These are phyloP conservation scores for Tetrax tetrax DNA, from an alignment of 2,113 vertebrate genomes.

Conservation along the genomic window DNA sequence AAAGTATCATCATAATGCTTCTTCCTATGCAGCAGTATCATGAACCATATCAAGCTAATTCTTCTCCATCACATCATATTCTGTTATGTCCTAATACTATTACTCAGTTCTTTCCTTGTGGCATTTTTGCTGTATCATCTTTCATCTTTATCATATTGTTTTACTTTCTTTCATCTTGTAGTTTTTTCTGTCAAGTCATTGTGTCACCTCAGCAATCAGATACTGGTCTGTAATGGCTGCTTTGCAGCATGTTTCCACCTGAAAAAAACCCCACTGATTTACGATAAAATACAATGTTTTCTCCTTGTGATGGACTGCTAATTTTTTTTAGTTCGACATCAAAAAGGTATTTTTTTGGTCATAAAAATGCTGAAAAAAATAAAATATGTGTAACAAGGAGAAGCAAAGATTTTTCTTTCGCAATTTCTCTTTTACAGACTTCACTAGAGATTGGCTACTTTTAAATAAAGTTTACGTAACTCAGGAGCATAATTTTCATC, in stretches of 20 bases:
- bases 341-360: neutral
- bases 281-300: neutral
- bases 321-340: neutral
- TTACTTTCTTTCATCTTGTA: constrained; percentile 39
- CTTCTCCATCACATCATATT: constrained; percentile 1
- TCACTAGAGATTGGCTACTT: neutral
- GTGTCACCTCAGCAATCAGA: neutral
- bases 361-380: neutral
- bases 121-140: constrained; percentile 12
- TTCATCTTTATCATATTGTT: constrained; percentile 35
- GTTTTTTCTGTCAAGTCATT: neutral
- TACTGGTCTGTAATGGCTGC: neutral
- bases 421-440: neutral
- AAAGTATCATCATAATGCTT: constrained; percentile 8
- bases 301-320: neutral
- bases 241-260: neutral
- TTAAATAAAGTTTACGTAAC: neutral
- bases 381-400: neutral
- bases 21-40: neutral
- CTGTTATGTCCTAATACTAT: neutral
- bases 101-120: neutral
- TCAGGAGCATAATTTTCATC: neutral
- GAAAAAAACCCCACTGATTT: neutral
- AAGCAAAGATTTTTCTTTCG: neutral
- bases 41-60: constrained; percentile 10